A percentile compares a stretch with the other conserved stretches of the same genome.
These are phyloP conservation scores for Bolinopsis microptera DNA, from an alignment of 37 sponge, comb jelly and placozoan genomes.

Conservation along the genomic window DNA sequence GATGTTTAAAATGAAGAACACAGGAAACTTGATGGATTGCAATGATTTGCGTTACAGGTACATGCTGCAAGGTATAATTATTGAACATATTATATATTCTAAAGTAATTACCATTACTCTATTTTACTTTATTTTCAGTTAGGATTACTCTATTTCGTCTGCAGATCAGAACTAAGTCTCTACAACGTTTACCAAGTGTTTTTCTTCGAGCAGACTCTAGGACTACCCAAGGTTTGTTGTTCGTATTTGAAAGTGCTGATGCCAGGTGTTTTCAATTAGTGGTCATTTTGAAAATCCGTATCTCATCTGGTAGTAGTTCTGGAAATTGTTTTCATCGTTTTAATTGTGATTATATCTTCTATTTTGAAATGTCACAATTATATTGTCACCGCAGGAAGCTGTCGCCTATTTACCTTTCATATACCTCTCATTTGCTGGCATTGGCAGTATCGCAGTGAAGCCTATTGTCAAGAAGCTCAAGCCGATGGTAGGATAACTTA, in stretches of 20 bases:
- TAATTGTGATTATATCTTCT: neutral
- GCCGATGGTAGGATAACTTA: neutral
- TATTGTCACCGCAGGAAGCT: neutral
- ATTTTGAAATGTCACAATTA: neutral
- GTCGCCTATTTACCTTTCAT: slow-evolving; percentile 4
- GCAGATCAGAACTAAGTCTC: neutral
- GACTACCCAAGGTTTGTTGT: neutral
- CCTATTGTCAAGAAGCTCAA: neutral
- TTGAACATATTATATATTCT: no score
- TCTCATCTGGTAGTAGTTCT: no score
- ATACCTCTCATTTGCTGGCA: neutral
- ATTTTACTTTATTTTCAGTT: no score
- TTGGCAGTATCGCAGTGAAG: slow-evolving; percentile 15
- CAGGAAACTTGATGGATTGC: no score
- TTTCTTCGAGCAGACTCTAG: neutral
- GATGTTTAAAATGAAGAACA: no score
- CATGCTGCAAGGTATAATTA: no score
- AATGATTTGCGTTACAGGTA: no score
- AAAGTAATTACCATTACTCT: no score
- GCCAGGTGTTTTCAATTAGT: no score
- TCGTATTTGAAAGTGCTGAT: no score
- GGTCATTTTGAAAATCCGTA: no score
- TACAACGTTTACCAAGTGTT: neutral
- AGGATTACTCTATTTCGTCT: slow-evolving; percentile 16
- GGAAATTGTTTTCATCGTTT: neutral